Percentiles rank a stretch among this genome's conserved stretches.
Conservation (phyloP, 2,113 vertebrate genomes). For the Benthochromis sp. region DNA sequence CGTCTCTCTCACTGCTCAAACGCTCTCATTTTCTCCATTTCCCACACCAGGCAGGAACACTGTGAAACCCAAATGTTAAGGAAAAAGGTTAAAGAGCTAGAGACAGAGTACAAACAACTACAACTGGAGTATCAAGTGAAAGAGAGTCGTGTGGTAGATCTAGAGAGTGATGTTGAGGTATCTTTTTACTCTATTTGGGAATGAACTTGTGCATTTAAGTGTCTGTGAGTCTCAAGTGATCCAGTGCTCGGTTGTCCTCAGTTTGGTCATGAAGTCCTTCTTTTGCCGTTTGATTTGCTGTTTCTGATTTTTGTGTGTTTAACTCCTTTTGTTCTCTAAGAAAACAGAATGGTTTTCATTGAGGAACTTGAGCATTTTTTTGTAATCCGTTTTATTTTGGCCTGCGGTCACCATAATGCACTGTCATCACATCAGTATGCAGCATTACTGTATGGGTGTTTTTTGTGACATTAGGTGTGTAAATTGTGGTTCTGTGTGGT, state of each 20-base stretch:
- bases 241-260: slow-evolving; percentile 11
- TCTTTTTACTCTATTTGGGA: slow-evolving; percentile 45
- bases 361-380: neutral
- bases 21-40: slow-evolving; percentile 48
- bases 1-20: neutral
- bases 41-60: slow-evolving; percentile 75
- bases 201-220: slow-evolving; percentile 53
- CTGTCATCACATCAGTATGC: slow-evolving; percentile 22
- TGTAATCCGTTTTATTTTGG: neutral
- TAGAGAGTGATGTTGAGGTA: slow-evolving; percentile 79
- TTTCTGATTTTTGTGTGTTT: neutral
- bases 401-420: slow-evolving; percentile 24
- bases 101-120: slow-evolving; percentile 78
- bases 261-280: slow-evolving; percentile 41
- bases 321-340: neutral
- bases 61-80: slow-evolving; percentile 77
- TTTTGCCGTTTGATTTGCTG: slow-evolving; percentile 13
- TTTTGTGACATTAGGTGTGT: slow-evolving; percentile 14
- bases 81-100: slow-evolving; percentile 78
- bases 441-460: neutral
- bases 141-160: slow-evolving; percentile 71
- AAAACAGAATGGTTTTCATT: neutral
- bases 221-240: slow-evolving; percentile 49
- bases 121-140: slow-evolving; percentile 76
- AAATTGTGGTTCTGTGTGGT: slow-evolving; percentile 15